Conservation (phyloP, 2,888 invertebrate species). For the Minunthozetes semirufus region DNA sequence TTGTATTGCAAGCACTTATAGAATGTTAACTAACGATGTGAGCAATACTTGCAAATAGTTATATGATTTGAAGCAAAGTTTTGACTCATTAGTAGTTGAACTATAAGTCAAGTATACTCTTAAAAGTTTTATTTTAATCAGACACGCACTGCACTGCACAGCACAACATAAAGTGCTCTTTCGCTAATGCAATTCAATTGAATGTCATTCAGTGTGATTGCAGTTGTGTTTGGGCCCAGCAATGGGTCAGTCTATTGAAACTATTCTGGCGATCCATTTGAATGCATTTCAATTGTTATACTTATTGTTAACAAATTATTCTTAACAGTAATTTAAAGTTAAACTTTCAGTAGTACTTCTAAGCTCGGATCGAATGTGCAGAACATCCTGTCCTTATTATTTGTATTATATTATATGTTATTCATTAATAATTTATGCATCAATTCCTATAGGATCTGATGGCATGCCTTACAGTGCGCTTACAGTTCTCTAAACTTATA, state of each 20-base stretch:
- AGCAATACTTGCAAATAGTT: not conserved
- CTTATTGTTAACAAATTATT: constrained; percentile 3
- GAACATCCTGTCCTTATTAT: constrained; percentile 15
- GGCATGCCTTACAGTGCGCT: constrained; percentile 20
- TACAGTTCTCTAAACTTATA: constrained; percentile 1
- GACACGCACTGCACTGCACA: constrained; percentile 4
- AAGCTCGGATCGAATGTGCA: not conserved
- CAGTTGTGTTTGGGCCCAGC: not conserved
- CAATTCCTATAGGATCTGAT: constrained; percentile 31
- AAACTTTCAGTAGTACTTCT: not conserved
- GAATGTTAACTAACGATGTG: constrained; percentile 2
- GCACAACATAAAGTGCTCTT: constrained; percentile 22
- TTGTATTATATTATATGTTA: constrained; percentile 6
- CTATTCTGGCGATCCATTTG: not conserved
- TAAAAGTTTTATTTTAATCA: constrained; percentile 18
- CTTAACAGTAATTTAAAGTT: constrained; percentile 5
- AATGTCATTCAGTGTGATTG: not conserved
- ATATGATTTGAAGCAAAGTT: not conserved
- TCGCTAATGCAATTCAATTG: constrained; percentile 4
- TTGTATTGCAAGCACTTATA: not conserved
- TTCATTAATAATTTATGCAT: constrained; percentile 27
- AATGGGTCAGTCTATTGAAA: constrained; percentile 20
- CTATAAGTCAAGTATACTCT: constrained; percentile 24
- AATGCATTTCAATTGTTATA: constrained; percentile 22
- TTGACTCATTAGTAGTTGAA: constrained; percentile 22